Evolutionary conservation across 92 coral and sea anemone genomes (phyloP).

Genomic region (Parazoanthus darwini): DNA sequence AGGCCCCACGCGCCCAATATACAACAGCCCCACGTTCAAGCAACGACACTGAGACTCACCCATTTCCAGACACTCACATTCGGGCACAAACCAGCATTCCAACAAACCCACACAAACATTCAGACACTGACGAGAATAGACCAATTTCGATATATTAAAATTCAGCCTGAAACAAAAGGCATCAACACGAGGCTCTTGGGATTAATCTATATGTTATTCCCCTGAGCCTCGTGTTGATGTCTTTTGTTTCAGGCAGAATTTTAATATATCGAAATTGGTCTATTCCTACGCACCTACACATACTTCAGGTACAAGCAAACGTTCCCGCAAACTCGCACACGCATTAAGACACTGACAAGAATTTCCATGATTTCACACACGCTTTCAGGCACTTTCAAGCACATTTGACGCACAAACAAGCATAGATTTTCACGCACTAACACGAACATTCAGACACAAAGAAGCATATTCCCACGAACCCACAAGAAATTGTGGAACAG

Average conservation of each 20-base stretch:
- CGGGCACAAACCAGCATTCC: too few species aligned
- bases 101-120: neutral
- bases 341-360: neutral
- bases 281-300: neutral
- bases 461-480: too few species aligned
- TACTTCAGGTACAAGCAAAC: neutral
- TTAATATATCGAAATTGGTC: too few species aligned
- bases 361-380: neutral
- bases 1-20: neutral
- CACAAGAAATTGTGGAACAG: neutral
- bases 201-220: too few species aligned
- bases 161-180: too few species aligned
- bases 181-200: too few species aligned
- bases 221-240: too few species aligned
- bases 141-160: too few species aligned
- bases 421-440: neutral
- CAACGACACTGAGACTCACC: too few species aligned
- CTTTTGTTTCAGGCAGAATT: too few species aligned
- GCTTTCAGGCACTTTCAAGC: neutral
- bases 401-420: neutral
- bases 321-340: neutral
- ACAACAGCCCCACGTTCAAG: neutral
- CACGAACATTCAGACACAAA: neutral
- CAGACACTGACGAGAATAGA: neutral
- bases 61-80: too few species aligned